Evolutionary conservation across 1,140 invertebrate species (phyloP).

Genomic region (Zophobas atratus): DNA sequence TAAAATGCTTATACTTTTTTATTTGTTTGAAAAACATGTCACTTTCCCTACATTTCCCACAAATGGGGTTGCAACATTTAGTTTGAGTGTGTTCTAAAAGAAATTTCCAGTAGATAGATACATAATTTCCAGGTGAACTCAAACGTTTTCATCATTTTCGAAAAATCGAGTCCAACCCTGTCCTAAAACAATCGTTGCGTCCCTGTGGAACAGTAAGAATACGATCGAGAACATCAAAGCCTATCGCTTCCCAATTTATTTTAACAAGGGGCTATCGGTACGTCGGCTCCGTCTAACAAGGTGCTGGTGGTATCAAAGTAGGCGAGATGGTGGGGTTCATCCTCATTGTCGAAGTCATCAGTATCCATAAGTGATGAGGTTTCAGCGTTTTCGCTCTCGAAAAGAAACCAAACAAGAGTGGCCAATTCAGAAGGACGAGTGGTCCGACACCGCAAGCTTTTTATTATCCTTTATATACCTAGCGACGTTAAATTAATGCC

Average conservation of each 20-base stretch:
- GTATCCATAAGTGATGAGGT: conserved; percentile 47
- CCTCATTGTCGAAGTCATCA: conserved; percentile 48
- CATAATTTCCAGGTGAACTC: neutral
- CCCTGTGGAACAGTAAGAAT: conserved; percentile 13
- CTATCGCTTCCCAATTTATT: conserved; percentile 46
- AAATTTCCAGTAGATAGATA: no score
- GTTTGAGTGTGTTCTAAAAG: no score
- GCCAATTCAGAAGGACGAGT: conserved; percentile 41
- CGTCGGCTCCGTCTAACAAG: conserved; percentile 43
- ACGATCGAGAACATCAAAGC: conserved; percentile 35
- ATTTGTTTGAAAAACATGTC: no score
- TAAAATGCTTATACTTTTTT: no score
- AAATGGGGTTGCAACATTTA: no score
- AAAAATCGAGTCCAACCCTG: neutral
- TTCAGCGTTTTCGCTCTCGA: conserved; percentile 37
- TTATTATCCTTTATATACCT: conserved; percentile 29
- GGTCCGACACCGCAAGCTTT: conserved; percentile 10
- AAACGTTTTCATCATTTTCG: no score
- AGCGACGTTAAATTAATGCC: conserved; percentile 34
- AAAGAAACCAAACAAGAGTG: conserved; percentile 41
- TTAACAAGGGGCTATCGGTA: conserved; percentile 43
- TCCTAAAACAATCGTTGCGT: conserved; percentile 21
- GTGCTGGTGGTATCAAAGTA: conserved; percentile 47
- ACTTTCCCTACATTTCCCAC: no score
- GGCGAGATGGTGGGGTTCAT: conserved; percentile 31